Base-by-base conservation (phyloP, 2,113 vertebrate species). In the Strix uralensis region DNA sequence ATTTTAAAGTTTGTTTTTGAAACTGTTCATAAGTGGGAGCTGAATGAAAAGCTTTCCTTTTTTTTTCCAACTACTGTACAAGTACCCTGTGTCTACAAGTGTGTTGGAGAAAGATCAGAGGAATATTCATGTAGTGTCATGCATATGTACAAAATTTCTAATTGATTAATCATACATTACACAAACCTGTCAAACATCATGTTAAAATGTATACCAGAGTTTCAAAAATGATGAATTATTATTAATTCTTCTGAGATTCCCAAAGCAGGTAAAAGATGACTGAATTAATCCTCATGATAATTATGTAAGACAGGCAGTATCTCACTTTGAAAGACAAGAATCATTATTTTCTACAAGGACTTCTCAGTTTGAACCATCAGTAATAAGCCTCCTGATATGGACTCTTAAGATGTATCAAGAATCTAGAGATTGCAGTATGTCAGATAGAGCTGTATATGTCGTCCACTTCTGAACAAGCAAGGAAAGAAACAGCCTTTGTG, bases 101-200 rank as follows among this genome's bases (percentile, higher is more conserved):
- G 66, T 88, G 62, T 6, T 96, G 96, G 87, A 96, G 81, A 90
- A 88, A 87, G 91, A 96, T 97, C 91, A 96, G 92, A 96, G 88
- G 62, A 95, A 92, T 91, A 89, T 77, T 84, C 84, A 51, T 34
- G 81, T 67, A 65, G 49, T 92, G 91, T 82, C 94, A 91, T 95
- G 96, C 77, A 91, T 84, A 89, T 42, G 54, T 92, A 91, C 81
- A 92, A 81, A 92, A 94, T 82, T 94, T 94, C 88, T 92, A 95
- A 96, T 94, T 94, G 89, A 87, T 95, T 91, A 96, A 92, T 87
- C 86, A 84, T 62, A 79, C 27, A 47, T 94, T 94, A 79, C 73
- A 32, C 66, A 89, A 94, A 58, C 46, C 25, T 89, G 91, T 91
- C 94, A 97, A 94, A 77, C 26, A 77, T 51, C 30, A 7, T 95